Evolutionary conservation across 1,140 invertebrate genomes (phyloP), one percentile per base, ranked within the genome.

Genomic region (Platorchestia sp.): DNA sequence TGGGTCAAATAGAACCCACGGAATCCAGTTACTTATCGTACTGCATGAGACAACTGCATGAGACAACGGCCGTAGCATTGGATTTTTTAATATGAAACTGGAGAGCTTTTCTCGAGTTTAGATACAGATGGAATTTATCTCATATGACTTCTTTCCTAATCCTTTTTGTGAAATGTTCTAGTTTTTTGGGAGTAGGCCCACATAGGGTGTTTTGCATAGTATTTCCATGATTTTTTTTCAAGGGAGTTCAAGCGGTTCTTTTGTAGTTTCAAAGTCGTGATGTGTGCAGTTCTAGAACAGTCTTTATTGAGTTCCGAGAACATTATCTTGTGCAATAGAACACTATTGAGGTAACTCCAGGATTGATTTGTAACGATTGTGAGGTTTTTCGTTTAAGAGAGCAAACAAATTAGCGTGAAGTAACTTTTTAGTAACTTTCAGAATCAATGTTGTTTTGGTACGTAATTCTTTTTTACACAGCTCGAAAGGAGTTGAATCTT

Each of bases 21-120:
- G 87, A 89, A 6, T 89, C 87, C 41, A 89, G 87, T 27, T 89
- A 89, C 87, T 89, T 89, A 43, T 89, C 87, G 16, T 89, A 89
- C 87, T 75, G 59, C 14, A n/a, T n/a, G n/a, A n/a, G n/a, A n/a
- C n/a, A 75, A 36, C 59, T 3, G 27, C 27, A 36, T 10, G 3
- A 75, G 27, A 19, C 3, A 3, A 75, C 7, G 14, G 27, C 59
- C 59, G 1, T 7, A 19, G 47, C 47, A 7, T 51, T 51, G 47
- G 19, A 51, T 6, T 7, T 51, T 51, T 19, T 51, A 51, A 6
- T 6, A 19, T 7, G 47, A 75, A 22, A 75, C 27, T 75, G 59
- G 59, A 19, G 59, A 3, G 59, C 10, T 22, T 36, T 3, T 75
- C 36, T 36, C 3, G 59, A 14, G 59, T 75, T 75, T 36, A 75